Evolutionary conservation across 35 echinoderm and acorn worm species (phyloP).

Genomic region (Diadema setosum): DNA sequence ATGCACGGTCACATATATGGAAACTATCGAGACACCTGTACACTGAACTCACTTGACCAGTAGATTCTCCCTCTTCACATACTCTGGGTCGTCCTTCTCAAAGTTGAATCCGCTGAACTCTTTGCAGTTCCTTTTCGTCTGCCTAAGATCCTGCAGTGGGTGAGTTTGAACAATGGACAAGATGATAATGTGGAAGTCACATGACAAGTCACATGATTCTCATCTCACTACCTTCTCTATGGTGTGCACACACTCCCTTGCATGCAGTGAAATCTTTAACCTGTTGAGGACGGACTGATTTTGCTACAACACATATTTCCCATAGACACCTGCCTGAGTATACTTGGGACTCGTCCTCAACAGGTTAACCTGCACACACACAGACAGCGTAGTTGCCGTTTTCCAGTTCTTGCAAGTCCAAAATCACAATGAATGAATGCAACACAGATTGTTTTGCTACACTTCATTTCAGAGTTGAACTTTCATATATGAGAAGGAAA

Average conservation of each 20-base stretch:
- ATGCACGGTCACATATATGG: too few relatives aligned
- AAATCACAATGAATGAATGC: background rate
- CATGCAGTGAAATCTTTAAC: background rate
- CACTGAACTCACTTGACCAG: slow-evolving; percentile 53
- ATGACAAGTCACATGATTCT: background rate
- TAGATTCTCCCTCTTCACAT: slow-evolving; percentile 68
- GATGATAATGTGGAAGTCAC: background rate
- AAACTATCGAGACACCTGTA: too few relatives aligned
- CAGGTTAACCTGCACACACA: background rate
- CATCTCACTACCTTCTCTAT: background rate
- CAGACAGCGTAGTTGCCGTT: background rate
- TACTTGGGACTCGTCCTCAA: too few relatives aligned
- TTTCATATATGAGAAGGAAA: background rate
- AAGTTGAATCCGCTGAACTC: slow-evolving; percentile 84
- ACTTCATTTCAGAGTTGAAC: background rate
- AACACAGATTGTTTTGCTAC: background rate
- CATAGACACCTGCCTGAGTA: too few relatives aligned
- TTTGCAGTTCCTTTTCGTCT: slow-evolving; percentile 79
- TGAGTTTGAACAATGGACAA: background rate
- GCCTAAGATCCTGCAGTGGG: background rate
- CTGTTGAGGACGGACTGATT: too few relatives aligned
- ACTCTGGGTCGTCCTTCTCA: slow-evolving; percentile 59
- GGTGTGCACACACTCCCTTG: background rate
- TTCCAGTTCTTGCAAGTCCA: background rate
- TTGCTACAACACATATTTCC: too few relatives aligned